Percentiles rank a stretch among this genome's conserved stretches.
Evolutionary conservation across 2,797 vertebrate species (phyloP).

Genomic region (Alcedo atthis): DNA sequence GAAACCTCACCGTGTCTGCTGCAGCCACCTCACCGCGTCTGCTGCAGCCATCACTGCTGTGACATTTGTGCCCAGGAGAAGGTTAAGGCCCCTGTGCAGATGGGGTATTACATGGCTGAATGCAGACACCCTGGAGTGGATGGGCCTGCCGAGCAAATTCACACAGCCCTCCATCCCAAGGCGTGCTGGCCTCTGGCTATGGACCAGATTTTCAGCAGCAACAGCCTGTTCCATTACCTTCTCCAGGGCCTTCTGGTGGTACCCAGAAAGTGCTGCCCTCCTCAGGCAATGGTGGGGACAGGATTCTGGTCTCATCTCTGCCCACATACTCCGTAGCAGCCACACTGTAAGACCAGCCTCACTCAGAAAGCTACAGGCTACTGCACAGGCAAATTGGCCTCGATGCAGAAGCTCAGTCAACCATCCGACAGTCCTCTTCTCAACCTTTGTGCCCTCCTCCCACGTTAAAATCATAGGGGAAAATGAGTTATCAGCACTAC

Average conservation of each 20-base stretch:
- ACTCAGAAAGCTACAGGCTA: background rate
- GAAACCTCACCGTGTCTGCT: background rate
- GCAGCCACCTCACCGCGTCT: background rate
- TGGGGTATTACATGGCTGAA: background rate
- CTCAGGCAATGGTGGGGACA: background rate
- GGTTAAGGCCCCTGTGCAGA: background rate
- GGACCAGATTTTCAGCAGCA: background rate
- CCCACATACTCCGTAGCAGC: rapidly evolving
- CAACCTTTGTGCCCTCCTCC: background rate
- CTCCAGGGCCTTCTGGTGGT: background rate
- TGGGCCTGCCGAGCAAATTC: background rate
- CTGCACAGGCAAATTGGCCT: background rate
- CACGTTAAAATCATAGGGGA: background rate
- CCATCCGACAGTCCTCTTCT: background rate
- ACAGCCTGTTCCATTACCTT: background rate
- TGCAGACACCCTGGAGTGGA: background rate
- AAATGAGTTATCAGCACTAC: background rate
- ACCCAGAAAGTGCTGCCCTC: rapidly evolving
- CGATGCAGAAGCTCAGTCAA: background rate
- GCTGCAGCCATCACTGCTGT: background rate
- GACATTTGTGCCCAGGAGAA: background rate
- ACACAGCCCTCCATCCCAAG: background rate
- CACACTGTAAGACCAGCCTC: rapidly evolving
- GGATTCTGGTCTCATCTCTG: background rate
- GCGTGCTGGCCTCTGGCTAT: background rate